Conservation (phyloP, 2,113 vertebrate genomes). For the Passer domesticus region DNA sequence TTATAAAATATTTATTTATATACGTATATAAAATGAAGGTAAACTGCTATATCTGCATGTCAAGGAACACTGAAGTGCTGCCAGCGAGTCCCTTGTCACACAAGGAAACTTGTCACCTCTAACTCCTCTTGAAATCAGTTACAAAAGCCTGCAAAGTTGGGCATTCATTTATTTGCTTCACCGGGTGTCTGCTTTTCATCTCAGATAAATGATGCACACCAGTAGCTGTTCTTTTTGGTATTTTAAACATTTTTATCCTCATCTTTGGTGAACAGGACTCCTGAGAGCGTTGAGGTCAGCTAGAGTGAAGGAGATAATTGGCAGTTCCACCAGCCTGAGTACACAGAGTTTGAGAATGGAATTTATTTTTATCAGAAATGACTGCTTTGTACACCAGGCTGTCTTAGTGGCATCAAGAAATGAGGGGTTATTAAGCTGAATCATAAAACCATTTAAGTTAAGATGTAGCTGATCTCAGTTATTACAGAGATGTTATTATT, state of each 20-base stretch:
- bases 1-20: not conserved
- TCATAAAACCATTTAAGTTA: not conserved
- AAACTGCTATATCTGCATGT: not conserved
- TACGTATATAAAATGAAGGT: not conserved
- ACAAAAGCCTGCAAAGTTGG: not conserved
- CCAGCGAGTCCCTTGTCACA: not conserved
- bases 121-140: not conserved
- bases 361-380: not conserved
- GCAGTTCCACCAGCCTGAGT: not conserved
- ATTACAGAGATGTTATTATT: not conserved
- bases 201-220: not conserved
- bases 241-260: not conserved
- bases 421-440: not conserved
- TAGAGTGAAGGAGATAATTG: not conserved
- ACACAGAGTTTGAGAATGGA: not conserved
- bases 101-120: not conserved
- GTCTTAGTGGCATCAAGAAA: not conserved
- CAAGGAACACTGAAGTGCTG: not conserved
- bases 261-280: not conserved
- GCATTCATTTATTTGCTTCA: not conserved
- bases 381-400: not conserved
- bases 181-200: not conserved
- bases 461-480: not conserved
- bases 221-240: not conserved
- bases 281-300: not conserved